Percentiles rank a stretch among this genome's conserved stretches.
Evolutionary conservation across 2,113 vertebrate species (phyloP).

Genomic region (Rhinoderma darwinii): DNA sequence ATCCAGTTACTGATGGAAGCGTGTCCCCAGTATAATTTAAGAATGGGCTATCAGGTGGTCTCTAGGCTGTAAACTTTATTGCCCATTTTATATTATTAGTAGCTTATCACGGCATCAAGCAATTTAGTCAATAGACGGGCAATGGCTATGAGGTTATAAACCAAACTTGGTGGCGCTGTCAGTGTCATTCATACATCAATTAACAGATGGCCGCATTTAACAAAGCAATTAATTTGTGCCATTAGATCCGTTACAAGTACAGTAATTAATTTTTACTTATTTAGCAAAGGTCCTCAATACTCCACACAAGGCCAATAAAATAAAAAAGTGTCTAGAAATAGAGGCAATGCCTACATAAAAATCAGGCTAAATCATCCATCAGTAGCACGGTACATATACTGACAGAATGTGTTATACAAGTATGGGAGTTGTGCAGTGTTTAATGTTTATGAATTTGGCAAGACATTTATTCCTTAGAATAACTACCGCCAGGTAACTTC

Average conservation of each 20-base stretch:
- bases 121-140: neutral
- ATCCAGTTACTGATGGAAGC: neutral
- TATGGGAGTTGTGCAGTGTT: too few relatives aligned
- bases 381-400: neutral
- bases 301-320: neutral
- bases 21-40: neutral
- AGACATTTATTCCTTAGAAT: neutral
- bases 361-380: neutral
- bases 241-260: slow-evolving; percentile 6
- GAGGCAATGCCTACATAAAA: neutral
- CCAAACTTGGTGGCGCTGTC: neutral
- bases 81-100: neutral
- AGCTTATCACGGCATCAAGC: neutral
- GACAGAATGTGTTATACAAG: too few relatives aligned
- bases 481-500: too few relatives aligned
- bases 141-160: neutral
- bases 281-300: neutral
- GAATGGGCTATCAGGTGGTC: neutral
- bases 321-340: neutral
- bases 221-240: neutral
- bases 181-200: neutral
- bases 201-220: neutral
- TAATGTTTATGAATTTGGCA: too few relatives aligned
- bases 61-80: neutral
- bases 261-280: neutral